Conservation (phyloP, 2,888 invertebrate species). For the Parapristionchus giblindavisi region DNA sequence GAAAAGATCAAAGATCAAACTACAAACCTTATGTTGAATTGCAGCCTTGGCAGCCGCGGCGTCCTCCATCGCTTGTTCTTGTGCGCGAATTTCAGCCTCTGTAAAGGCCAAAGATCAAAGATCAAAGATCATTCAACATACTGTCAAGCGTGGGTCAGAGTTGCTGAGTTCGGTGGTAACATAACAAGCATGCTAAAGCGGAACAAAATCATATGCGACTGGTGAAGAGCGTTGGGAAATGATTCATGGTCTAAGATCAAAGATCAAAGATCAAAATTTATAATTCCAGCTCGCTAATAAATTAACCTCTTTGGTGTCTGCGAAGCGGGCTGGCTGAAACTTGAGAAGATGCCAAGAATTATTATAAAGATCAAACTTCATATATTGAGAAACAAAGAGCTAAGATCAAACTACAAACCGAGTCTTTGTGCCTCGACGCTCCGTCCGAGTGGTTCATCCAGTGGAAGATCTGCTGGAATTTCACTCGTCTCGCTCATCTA, state of each 20-base stretch:
- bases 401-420: not conserved
- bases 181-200: no score
- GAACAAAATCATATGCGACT: no score
- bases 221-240: no score
- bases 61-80: slow-evolving; percentile 32
- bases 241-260: no score
- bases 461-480: slow-evolving; percentile 56
- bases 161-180: no score
- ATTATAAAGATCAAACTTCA: not conserved
- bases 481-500: slow-evolving; percentile 65
- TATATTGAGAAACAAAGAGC: not conserved
- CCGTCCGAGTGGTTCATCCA: not conserved
- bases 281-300: not conserved
- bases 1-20: not conserved
- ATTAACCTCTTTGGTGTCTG: not conserved
- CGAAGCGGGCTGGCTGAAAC: no score
- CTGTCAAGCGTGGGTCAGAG: no score
- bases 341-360: not conserved
- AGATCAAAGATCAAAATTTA: not conserved
- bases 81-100: slow-evolving; percentile 38
- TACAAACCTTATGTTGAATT: slow-evolving; percentile 22
- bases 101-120: not conserved
- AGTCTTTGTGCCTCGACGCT: slow-evolving; percentile 35
- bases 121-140: no score
- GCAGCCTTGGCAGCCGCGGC: not conserved